Conservation (phyloP, 2,888 invertebrate species). For the Halictus quadricinctus region DNA sequence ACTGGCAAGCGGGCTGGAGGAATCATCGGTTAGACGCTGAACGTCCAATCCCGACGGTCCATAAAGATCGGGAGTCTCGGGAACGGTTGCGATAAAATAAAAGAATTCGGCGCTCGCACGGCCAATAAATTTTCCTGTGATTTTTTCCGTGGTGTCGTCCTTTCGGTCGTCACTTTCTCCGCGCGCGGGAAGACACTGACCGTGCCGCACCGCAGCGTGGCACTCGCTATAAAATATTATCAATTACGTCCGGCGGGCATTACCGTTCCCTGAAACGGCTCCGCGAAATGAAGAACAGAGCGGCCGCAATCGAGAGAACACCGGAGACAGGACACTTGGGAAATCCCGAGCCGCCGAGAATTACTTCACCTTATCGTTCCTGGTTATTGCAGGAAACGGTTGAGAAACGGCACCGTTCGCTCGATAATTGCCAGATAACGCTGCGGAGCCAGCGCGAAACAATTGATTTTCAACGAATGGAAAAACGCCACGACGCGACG, state of each 20-base stretch:
- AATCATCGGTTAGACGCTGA: neutral
- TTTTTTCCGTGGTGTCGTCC: neutral
- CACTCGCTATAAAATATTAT: constrained; percentile 40
- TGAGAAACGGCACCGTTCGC: constrained; percentile 55
- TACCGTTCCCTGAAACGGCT: constrained; percentile 23
- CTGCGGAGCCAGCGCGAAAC: constrained; percentile 24
- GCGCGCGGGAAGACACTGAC: neutral
- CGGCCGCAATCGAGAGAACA: constrained; percentile 44
- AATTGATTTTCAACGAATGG: constrained; percentile 50
- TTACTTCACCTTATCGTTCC: constrained; percentile 60
- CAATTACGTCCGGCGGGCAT: constrained; percentile 38
- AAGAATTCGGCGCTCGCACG: neutral
- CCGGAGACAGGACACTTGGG: constrained; percentile 60
- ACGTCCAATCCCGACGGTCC: neutral
- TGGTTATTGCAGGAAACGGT: constrained; percentile 56
- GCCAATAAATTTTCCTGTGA: constrained; percentile 5
- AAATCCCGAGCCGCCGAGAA: constrained; percentile 60
- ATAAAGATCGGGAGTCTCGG: constrained; percentile 12
- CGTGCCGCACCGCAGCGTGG: neutral
- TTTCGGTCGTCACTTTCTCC: constrained; percentile 1
- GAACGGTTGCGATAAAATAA: constrained; percentile 2
- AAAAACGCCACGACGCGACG: neutral
- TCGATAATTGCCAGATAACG: constrained; percentile 60
- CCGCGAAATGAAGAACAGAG: constrained; percentile 35
- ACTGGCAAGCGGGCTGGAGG: neutral